Percentiles rank a stretch among this genome's conserved stretches.
phyloP scores from a whole-genome alignment of 2,113 vertebrate genomes.

The Calidris pugnax region DNA sequence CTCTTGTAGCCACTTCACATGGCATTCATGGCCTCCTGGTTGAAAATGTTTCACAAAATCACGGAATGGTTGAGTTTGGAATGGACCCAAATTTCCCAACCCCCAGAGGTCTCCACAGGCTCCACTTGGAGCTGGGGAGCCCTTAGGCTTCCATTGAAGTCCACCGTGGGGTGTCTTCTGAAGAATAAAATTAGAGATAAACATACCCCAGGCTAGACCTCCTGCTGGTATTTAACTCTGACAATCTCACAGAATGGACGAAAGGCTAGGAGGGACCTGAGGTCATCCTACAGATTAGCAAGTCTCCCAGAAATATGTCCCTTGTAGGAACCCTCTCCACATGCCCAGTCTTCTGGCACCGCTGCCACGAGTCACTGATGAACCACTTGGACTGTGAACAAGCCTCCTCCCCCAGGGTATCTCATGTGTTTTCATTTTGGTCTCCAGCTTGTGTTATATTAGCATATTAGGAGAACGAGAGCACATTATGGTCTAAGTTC shows the following conservation, averaged over 20 bases:
- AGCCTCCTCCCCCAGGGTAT: neutral
- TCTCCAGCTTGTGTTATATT: neutral
- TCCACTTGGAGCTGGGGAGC: neutral
- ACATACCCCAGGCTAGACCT: accelerated
- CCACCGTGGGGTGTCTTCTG: neutral
- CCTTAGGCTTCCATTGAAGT: neutral
- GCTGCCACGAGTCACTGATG: accelerated
- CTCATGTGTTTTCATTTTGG: neutral
- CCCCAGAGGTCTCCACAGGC: neutral
- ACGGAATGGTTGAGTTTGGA: neutral
- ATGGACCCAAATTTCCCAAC: neutral
- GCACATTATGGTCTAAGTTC: neutral
- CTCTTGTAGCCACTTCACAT: neutral
- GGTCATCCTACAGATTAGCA: neutral
- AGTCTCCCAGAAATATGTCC: neutral
- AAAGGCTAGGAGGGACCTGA: accelerated
- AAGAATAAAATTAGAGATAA: neutral
- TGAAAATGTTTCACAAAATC: neutral
- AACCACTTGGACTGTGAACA: neutral
- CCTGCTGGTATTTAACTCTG: neutral
- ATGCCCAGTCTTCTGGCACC: neutral
- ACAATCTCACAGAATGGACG: accelerated
- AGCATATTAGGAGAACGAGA: neutral
- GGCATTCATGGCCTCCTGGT: neutral
- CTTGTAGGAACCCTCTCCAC: neutral